Evolutionary conservation across 2,888 invertebrate species (phyloP).

Genomic region (Sinohyriopsis cumingii): DNA sequence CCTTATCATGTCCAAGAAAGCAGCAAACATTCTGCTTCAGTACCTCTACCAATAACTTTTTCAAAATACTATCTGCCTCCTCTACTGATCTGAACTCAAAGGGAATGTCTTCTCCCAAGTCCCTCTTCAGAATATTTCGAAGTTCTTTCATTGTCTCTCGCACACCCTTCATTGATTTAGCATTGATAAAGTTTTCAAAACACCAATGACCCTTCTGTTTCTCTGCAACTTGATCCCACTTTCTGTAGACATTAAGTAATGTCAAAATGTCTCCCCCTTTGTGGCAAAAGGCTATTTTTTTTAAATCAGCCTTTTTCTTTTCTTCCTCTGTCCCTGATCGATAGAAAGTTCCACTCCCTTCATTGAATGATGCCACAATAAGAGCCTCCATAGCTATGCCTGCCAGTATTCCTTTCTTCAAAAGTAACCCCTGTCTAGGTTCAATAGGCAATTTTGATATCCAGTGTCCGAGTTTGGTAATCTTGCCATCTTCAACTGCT

Average conservation of each 20-base stretch:
- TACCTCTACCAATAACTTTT: constrained; percentile 50
- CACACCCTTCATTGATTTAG: constrained; percentile 59
- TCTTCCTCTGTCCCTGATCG: constrained; percentile 54
- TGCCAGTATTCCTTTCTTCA: too few species aligned
- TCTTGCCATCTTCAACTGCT: constrained; percentile 51
- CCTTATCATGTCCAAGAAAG: constrained; percentile 55
- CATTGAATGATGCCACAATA: constrained; percentile 58
- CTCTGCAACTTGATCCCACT: constrained; percentile 53
- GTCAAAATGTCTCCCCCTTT: constrained; percentile 62
- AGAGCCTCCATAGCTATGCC: constrained; percentile 57
- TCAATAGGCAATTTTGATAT: constrained; percentile 65
- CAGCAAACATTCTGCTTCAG: constrained; percentile 50
- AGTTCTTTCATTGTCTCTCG: constrained; percentile 56
- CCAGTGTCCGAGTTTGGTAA: constrained; percentile 64
- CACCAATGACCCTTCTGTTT: constrained; percentile 62
- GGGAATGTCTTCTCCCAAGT: constrained; percentile 31
- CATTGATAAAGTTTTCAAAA: constrained; percentile 65
- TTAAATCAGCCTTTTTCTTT: constrained; percentile 50
- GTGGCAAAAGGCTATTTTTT: constrained; percentile 59
- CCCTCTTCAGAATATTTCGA: constrained; percentile 40
- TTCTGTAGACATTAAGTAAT: constrained; percentile 55
- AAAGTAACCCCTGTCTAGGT: constrained; percentile 60
- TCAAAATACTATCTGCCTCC: constrained; percentile 27
- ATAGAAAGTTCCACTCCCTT: constrained; percentile 63
- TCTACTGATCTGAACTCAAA: constrained; percentile 24